Conservation (phyloP, 2,113 vertebrate genomes). For the Furnarius figulus region DNA sequence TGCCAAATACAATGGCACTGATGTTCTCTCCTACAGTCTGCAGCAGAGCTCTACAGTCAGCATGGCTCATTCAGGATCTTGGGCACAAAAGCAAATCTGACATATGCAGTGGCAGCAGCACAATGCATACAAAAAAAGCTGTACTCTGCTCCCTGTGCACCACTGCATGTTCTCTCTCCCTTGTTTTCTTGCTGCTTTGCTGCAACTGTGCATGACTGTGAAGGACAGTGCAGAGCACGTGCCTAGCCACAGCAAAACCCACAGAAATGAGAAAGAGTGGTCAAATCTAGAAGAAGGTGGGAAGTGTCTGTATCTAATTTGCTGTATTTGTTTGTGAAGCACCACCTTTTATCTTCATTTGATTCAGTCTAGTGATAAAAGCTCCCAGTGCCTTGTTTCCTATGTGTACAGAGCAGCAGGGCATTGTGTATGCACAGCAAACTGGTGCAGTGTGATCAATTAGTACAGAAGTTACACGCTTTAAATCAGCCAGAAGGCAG, state of each 20-base stretch:
- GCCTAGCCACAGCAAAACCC: not conserved
- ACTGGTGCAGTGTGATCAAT: not conserved
- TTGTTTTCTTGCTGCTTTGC: not conserved
- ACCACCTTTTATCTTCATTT: not conserved
- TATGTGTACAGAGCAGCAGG: not conserved
- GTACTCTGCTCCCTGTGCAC: not conserved
- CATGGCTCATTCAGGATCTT: not conserved
- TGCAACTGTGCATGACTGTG: not conserved
- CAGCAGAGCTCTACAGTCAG: not conserved
- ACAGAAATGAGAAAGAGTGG: not conserved
- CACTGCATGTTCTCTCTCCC: not conserved
- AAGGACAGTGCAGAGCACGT: not conserved
- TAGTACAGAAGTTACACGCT: not conserved
- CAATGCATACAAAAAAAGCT: not conserved
- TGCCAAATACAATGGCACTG: not conserved
- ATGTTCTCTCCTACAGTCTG: not conserved
- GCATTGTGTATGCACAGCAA: accelerated
- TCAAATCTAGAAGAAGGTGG: not conserved
- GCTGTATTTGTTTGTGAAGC: not conserved
- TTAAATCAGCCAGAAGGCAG: not conserved
- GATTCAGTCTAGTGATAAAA: not conserved
- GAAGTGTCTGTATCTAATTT: not conserved
- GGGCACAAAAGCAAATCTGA: not conserved
- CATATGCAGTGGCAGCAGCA: not conserved
- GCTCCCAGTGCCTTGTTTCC: not conserved